Evolutionary conservation across 30 jellyfish, hydroid and myxozoan species (phyloP), one percentile per base, ranked within the genome.

Genomic region (Turritopsis dohrnii): DNA sequence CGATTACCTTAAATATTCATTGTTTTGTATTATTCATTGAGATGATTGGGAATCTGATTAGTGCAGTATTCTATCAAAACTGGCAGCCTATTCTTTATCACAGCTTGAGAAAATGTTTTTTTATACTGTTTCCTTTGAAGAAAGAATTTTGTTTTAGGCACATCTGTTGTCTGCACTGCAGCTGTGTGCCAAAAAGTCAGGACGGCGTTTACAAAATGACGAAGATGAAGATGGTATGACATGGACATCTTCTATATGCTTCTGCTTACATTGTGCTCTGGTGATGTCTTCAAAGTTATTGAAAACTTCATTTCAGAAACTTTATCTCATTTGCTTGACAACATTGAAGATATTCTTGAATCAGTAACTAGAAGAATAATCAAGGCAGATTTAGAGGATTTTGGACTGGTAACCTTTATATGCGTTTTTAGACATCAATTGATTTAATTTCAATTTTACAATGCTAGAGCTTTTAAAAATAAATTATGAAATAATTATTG

Each of bases 191-290:
- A 86, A 72, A 54, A 93, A 93, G 65, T 84, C 96, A n/a, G 98
- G 95, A 16, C 28, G 76, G 21, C 82, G 96, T 20, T 89, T 93
- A 52, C 96, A 88, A 19, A 71, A 77, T 29, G 96, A 79, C 31
- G 95, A 85, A 27, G 98, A 93, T 41, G 98, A 93, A 75, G 98
- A 93, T 77, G 96, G 98, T 93, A 85, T 66, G 66, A n/a, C 60
- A 41, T 41, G 18, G 96, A 88, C 29, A 66, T 92, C 24, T 96
- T 87, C 69, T 96, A 92, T 80, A 87, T 87, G 60, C 95, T 80
- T 26, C 79, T 92, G 95, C 96, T 91, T 28, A 52, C 60, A 66
- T 66, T 22, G 8, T 3, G 28, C 17, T 22, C 8, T 3, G 30
- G 30, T 25, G 17, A 41, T 41, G 5, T 41, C 60, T 41, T 41